Percentiles rank a stretch among this genome's conserved stretches.
Evolutionary conservation across 2,888 invertebrate species (phyloP).

Genomic region (Rutpela maculata): DNA sequence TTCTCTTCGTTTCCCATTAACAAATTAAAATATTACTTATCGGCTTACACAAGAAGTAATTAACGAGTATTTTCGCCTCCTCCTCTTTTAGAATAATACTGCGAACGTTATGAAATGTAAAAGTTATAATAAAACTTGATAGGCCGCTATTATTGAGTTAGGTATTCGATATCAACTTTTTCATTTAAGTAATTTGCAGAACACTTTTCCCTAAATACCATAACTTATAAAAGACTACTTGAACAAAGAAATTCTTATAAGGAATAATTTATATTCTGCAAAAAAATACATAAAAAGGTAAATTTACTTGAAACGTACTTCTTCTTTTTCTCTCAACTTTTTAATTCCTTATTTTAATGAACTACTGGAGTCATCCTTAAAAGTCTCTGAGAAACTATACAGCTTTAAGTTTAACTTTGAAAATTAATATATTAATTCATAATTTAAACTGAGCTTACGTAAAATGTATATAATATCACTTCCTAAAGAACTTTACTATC

Average conservation of each 20-base stretch:
- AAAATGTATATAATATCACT: too few species aligned
- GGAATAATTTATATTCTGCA: slow-evolving; percentile 9
- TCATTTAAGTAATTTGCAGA: slow-evolving; percentile 5
- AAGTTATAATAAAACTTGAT: neutral
- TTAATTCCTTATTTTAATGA: slow-evolving; percentile 31
- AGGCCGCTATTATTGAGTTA: neutral
- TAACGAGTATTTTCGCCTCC: neutral
- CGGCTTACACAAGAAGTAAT: neutral
- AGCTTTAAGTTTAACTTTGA: slow-evolving; percentile 17
- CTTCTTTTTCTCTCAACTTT: slow-evolving; percentile 3
- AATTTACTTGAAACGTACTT: slow-evolving; percentile 18
- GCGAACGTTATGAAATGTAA: slow-evolving; percentile 5
- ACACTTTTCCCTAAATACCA: neutral
- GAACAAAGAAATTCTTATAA: neutral
- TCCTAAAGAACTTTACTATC: too few species aligned
- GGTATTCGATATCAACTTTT: neutral
- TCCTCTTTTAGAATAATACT: neutral
- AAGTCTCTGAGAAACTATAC: neutral
- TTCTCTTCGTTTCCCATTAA: neutral
- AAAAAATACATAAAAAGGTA: slow-evolving; percentile 21
- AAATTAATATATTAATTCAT: slow-evolving; percentile 27
- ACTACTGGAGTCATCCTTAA: neutral
- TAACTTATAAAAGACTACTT: slow-evolving; percentile 6
- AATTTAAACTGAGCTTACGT: neutral
- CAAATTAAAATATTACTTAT: slow-evolving; percentile 3